Evolutionary conservation across 2,888 invertebrate genomes (phyloP).

Genomic region (Leuctra nigra): DNA sequence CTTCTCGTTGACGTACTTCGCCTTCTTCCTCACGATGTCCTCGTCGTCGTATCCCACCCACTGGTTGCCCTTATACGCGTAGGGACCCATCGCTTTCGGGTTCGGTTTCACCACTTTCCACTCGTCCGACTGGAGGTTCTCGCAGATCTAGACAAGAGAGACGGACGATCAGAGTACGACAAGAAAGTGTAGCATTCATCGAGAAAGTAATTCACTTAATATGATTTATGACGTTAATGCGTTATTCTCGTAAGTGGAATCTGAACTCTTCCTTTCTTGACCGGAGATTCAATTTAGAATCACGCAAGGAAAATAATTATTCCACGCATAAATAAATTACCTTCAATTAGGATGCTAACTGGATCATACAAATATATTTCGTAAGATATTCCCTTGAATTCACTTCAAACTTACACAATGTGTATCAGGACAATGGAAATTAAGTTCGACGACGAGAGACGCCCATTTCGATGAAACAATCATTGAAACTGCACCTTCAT

Average conservation of each 20-base stretch:
- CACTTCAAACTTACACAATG: no score
- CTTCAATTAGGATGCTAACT: no score
- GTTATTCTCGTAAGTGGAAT: neutral
- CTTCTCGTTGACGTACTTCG: constrained; percentile 76
- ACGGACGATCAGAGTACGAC: no score
- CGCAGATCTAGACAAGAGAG: constrained; percentile 92
- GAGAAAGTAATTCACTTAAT: constrained; percentile 3
- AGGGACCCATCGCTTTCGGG: constrained; percentile 79
- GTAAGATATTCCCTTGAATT: no score
- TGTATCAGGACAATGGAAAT: no score
- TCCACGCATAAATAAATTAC: no score
- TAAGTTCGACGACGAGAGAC: no score
- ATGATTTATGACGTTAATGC: neutral
- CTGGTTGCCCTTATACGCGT: constrained; percentile 78
- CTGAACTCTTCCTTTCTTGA: neutral
- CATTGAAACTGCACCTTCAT: no score
- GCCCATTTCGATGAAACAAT: no score
- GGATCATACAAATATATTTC: no score
- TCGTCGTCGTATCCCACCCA: constrained; percentile 94
- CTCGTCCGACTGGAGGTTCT: constrained; percentile 62
- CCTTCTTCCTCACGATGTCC: constrained; percentile 72
- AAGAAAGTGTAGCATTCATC: constrained; percentile 6
- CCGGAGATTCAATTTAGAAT: no score
- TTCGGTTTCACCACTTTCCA: constrained; percentile 83
- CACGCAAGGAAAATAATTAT: no score